Percentiles rank a stretch among this genome's conserved stretches.
phyloP scores from a whole-genome alignment of 2,113 vertebrate species.

The Pangasianodon gigas region DNA sequence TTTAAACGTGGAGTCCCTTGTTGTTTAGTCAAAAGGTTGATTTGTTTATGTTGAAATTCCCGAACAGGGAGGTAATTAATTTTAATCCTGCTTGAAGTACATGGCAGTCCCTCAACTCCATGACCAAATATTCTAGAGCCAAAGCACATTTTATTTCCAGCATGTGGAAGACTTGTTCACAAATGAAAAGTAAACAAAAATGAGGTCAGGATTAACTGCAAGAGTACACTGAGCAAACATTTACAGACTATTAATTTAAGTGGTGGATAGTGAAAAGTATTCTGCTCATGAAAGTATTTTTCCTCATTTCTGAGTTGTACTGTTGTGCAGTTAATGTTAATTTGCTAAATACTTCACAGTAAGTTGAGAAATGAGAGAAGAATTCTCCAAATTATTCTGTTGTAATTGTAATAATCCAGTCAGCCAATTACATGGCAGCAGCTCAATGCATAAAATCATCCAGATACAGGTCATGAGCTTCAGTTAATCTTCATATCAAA shows the following conservation, averaged over 20 bases:
- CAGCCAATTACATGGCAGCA: not conserved
- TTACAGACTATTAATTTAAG: not conserved
- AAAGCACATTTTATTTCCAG: not conserved
- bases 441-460: not conserved
- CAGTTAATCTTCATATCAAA: not conserved
- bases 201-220: not conserved
- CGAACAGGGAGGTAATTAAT: not conserved
- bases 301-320: not conserved
- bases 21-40: not conserved
- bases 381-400: not conserved
- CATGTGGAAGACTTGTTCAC: not conserved
- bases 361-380: not conserved
- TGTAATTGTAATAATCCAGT: not conserved
- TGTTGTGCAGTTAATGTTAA: not conserved
- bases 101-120: too few relatives aligned
- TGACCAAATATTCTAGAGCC: not conserved
- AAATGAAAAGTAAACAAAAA: not conserved
- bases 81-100: not conserved
- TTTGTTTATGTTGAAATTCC: not conserved
- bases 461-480: not conserved
- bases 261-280: not conserved
- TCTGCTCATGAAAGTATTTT: not conserved
- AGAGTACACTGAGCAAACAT: not conserved
- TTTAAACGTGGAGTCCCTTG: constrained; percentile 44
- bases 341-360: not conserved